Percentiles rank a stretch among this genome's conserved stretches.
Conservation (phyloP, 2,888 invertebrate species). For the Ceramica pisi region DNA sequence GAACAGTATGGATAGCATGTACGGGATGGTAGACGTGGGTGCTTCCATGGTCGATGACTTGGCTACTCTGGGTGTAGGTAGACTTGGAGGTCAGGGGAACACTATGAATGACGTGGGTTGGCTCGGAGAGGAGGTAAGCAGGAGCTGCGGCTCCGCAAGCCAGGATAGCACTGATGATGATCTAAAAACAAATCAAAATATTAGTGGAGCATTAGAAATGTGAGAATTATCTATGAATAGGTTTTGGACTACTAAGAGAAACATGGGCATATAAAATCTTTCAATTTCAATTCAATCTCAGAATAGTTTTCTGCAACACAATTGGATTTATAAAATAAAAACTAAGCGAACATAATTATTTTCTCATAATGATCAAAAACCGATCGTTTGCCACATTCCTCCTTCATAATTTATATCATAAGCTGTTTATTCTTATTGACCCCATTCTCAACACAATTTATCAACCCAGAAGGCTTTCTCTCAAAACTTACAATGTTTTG, state of each 20-base stretch:
- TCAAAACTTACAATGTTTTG: conserved; percentile 78
- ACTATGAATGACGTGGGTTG: conserved; percentile 69
- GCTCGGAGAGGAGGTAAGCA: conserved; percentile 68
- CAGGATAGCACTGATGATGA: conserved; percentile 71
- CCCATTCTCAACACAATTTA: conserved; percentile 22
- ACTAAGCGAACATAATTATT: no score
- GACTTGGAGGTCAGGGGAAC: conserved; percentile 73
- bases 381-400: neutral
- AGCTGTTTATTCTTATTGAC: conserved; percentile 14
- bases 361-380: neutral
- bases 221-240: neutral
- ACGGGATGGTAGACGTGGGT: conserved; percentile 72
- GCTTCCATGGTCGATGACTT: conserved; percentile 77
- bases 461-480: conserved; percentile 27
- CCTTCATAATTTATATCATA: neutral
- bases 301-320: neutral
- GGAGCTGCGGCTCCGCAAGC: conserved; percentile 78
- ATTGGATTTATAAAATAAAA: no score
- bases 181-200: conserved; percentile 55
- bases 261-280: neutral
- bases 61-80: conserved; percentile 76
- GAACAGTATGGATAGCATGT: conserved; percentile 52
- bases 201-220: neutral
- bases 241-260: neutral
- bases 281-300: neutral